phyloP scores from a whole-genome alignment of 1,140 invertebrate species.

The Dufourea novaeangliae region DNA sequence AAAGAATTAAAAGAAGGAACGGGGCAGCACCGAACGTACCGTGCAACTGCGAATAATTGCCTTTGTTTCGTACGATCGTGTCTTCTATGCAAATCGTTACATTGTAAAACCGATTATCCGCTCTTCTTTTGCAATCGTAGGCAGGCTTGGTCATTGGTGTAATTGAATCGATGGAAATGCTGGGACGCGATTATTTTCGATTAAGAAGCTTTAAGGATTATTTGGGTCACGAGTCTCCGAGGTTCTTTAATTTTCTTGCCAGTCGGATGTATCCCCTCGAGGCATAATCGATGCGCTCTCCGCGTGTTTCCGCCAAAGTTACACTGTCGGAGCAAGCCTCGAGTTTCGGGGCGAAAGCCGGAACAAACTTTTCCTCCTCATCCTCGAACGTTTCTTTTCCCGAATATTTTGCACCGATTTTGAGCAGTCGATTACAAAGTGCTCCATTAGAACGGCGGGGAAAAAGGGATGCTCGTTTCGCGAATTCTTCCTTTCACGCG shows the following conservation, averaged over 20 bases:
- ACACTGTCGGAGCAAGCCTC: not conserved
- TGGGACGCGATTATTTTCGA: not conserved
- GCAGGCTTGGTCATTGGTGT: too few species aligned
- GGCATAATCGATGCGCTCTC: conserved; percentile 1
- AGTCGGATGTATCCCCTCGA: not conserved
- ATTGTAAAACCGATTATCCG: conserved; percentile 4
- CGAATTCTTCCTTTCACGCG: too few species aligned
- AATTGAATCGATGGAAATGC: too few species aligned
- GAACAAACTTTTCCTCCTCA: not conserved
- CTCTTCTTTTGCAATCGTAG: not conserved
- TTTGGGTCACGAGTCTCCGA: not conserved
- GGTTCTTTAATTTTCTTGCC: not conserved
- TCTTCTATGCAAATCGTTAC: not conserved
- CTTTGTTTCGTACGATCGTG: not conserved
- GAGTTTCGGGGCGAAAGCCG: not conserved
- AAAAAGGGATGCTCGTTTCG: too few species aligned
- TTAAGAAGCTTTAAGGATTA: not conserved
- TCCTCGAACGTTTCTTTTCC: not conserved
- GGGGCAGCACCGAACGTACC: not conserved
- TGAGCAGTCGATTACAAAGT: too few species aligned
- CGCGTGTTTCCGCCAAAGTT: not conserved
- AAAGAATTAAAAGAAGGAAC: not conserved
- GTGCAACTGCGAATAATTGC: not conserved
- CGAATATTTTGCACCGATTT: too few species aligned
- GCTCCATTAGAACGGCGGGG: not conserved